Percentiles rank a stretch among this genome's conserved stretches.
These are phyloP conservation scores for Nephrotoma flavescens DNA, from an alignment of 2,888 invertebrate species.

Conservation along the genomic window DNA sequence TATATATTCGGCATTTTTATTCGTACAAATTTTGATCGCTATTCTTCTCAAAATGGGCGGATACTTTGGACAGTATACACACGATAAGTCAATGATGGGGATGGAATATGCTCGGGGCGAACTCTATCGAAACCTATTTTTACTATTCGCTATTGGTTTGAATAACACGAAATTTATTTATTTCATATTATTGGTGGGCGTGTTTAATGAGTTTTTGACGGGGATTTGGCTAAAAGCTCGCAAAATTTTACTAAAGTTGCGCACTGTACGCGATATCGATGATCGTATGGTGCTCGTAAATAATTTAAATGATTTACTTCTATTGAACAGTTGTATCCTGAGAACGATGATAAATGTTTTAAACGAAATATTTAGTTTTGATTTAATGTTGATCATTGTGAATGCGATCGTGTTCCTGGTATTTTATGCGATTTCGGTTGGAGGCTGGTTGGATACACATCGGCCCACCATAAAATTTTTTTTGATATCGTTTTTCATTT, in stretches of 20 bases:
- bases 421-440: not conserved
- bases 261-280: not conserved
- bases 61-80: not conserved
- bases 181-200: not conserved
- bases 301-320: not conserved
- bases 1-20: not conserved
- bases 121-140: not conserved
- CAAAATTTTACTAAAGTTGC: not conserved
- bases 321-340: not conserved
- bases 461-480: not conserved
- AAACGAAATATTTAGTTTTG: not conserved
- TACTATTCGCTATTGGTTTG: not conserved
- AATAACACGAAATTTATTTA: not conserved
- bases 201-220: not conserved
- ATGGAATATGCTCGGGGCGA: not conserved
- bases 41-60: not conserved
- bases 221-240: not conserved
- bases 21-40: not conserved
- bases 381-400: not conserved
- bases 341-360: not conserved
- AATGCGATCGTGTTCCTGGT: not conserved
- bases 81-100: not conserved
- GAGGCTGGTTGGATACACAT: not conserved
- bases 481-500: not conserved
- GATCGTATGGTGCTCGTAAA: not conserved